Evolutionary conservation across 2,888 invertebrate species (phyloP).

Genomic region (Esperia sulphurella): DNA sequence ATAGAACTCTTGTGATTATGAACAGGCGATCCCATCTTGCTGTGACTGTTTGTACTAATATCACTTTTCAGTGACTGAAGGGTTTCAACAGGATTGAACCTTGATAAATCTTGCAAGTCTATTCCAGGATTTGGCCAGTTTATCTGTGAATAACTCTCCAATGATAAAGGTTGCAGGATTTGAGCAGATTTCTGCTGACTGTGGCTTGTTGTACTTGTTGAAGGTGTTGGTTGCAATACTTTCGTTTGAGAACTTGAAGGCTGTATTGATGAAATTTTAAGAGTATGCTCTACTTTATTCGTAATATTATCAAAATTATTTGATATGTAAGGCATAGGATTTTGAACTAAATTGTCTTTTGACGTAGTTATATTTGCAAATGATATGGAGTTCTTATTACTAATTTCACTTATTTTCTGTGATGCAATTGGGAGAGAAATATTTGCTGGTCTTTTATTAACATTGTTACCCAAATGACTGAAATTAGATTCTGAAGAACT

Average conservation of each 20-base stretch:
- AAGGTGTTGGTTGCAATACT: slow-evolving; percentile 49
- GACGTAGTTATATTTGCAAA: slow-evolving; percentile 26
- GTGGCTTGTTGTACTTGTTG: slow-evolving; percentile 27
- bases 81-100: slow-evolving; percentile 72
- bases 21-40: slow-evolving; percentile 55
- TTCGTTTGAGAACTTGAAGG: slow-evolving; percentile 21
- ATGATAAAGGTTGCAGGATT: slow-evolving; percentile 68
- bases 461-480: slow-evolving; percentile 16
- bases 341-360: slow-evolving; percentile 32
- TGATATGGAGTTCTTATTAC: slow-evolving; percentile 42
- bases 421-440: slow-evolving; percentile 13
- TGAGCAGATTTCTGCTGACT: slow-evolving; percentile 53
- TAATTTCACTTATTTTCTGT: slow-evolving; percentile 26
- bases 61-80: slow-evolving; percentile 65
- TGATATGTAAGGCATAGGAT: slow-evolving; percentile 9
- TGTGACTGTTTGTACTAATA: slow-evolving; percentile 41
- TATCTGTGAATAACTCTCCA: slow-evolving; percentile 76
- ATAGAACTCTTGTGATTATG: slow-evolving; percentile 38
- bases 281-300: slow-evolving; percentile 21
- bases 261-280: slow-evolving; percentile 19
- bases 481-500: slow-evolving; percentile 21
- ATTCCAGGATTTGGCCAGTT: slow-evolving; percentile 83
- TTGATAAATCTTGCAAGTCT: slow-evolving; percentile 68
- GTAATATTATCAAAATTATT: slow-evolving; percentile 20
- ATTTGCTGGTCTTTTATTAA: slow-evolving; percentile 22